Conservation (phyloP, 1,140 invertebrate species). For the Bombus turneri region DNA sequence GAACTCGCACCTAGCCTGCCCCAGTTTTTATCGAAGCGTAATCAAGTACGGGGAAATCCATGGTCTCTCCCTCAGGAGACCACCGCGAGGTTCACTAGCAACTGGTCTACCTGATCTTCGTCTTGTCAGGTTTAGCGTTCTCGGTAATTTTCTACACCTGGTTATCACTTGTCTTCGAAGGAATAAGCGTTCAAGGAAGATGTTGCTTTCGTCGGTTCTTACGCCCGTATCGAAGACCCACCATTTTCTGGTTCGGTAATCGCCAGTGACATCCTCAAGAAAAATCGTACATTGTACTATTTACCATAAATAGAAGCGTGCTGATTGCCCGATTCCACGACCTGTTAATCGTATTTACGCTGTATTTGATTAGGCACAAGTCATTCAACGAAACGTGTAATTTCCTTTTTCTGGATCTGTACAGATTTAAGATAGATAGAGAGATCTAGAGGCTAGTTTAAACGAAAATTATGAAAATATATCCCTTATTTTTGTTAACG, state of each 20-base stretch:
- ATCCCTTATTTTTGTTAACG: too few relatives aligned
- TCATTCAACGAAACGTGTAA: too few relatives aligned
- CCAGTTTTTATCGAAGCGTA: conserved; percentile 64
- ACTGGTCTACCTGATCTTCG: conserved; percentile 44
- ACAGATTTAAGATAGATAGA: too few relatives aligned
- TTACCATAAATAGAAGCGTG: neutral
- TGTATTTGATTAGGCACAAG: too few relatives aligned
- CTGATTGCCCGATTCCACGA: neutral
- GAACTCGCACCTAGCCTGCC: conserved; percentile 60
- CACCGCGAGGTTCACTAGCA: conserved; percentile 15
- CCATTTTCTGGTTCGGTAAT: conserved; percentile 10
- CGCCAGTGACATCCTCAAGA: neutral
- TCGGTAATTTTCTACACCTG: conserved; percentile 56
- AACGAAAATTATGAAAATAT: too few relatives aligned
- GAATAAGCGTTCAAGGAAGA: conserved; percentile 39
- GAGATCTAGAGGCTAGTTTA: too few relatives aligned
- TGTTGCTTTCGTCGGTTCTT: conserved; percentile 25
- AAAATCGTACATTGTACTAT: neutral
- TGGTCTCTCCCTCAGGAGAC: conserved; percentile 67
- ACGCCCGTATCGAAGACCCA: neutral
- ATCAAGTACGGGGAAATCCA: conserved; percentile 67
- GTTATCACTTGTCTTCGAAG: conserved; percentile 47
- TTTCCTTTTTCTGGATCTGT: too few relatives aligned
- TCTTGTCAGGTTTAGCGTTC: conserved; percentile 50
- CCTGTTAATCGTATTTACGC: too few relatives aligned